phyloP scores from a whole-genome alignment of 2,888 invertebrate species.

The Drosophila infuscata region DNA sequence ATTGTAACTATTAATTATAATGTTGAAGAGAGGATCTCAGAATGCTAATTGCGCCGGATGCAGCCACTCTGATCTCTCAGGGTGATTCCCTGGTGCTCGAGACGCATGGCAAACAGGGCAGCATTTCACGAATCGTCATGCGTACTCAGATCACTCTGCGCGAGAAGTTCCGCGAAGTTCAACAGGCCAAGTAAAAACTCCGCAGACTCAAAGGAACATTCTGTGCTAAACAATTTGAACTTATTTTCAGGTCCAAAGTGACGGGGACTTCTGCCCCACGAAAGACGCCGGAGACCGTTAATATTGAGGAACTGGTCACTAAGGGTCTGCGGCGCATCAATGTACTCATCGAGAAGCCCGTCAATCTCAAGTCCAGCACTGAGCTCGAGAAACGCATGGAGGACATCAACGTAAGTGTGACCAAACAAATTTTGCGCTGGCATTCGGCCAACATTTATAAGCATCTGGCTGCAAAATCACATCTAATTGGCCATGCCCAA shows the following conservation, averaged over 20 bases:
- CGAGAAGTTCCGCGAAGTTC: conserved; percentile 84
- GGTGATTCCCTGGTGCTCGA: conserved; percentile 91
- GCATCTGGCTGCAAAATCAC: conserved; percentile 38
- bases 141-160: conserved; percentile 83
- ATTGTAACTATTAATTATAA: neutral
- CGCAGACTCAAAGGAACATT: neutral
- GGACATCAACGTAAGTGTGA: conserved; percentile 84
- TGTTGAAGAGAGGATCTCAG: conserved; percentile 83
- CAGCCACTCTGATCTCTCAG: conserved; percentile 91
- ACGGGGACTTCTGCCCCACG: conserved; percentile 47
- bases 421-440: conserved; percentile 19
- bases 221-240: neutral
- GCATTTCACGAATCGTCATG: conserved; percentile 84
- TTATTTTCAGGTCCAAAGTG: conserved; percentile 64
- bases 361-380: conserved; percentile 79
- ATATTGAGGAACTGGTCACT: conserved; percentile 83
- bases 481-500: conserved; percentile 31
- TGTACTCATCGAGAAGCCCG: conserved; percentile 83
- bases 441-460: conserved; percentile 18
- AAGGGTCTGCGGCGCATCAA: conserved; percentile 84
- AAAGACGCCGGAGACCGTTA: conserved; percentile 70
- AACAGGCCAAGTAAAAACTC: conserved; percentile 81
- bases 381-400: conserved; percentile 82
- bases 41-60: conserved; percentile 89
- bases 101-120: conserved; percentile 86